phyloP scores from a whole-genome alignment of 2,113 vertebrate genomes.

The Lepus timidus region DNA sequence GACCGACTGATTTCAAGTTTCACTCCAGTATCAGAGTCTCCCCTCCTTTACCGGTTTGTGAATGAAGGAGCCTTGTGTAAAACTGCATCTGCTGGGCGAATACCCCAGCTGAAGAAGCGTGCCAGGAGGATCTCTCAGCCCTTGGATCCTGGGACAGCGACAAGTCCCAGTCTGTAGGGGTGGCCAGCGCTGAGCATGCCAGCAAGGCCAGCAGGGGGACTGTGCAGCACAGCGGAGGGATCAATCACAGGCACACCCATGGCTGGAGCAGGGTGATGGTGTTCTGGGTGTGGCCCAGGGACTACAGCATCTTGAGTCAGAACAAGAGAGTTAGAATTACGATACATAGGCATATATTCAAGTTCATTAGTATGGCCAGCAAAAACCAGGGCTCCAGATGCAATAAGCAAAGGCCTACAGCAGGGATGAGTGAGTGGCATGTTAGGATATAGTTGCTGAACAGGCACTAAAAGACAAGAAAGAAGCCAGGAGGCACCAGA shows the following conservation, averaged over 20 bases:
- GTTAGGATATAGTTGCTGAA: neutral
- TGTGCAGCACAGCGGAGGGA: neutral
- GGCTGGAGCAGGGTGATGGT: neutral
- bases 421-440: fast-evolving
- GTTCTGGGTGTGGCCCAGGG: neutral
- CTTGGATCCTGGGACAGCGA: neutral
- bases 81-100: neutral
- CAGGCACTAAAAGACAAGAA: neutral
- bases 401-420: neutral
- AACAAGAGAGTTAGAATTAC: neutral
- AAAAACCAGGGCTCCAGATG: neutral
- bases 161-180: neutral
- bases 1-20: neutral
- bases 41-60: neutral
- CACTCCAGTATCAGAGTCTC: neutral
- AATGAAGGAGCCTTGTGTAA: neutral
- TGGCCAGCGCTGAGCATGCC: fast-evolving
- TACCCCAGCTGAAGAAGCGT: neutral
- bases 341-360: neutral
- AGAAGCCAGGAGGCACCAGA: neutral
- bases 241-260: too few relatives aligned
- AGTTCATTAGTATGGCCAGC: neutral
- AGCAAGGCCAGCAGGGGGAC: neutral
- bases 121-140: neutral
- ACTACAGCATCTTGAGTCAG: neutral